Conservation (phyloP, 1,140 invertebrate species). For the Lepidotrigona ventralis region DNA sequence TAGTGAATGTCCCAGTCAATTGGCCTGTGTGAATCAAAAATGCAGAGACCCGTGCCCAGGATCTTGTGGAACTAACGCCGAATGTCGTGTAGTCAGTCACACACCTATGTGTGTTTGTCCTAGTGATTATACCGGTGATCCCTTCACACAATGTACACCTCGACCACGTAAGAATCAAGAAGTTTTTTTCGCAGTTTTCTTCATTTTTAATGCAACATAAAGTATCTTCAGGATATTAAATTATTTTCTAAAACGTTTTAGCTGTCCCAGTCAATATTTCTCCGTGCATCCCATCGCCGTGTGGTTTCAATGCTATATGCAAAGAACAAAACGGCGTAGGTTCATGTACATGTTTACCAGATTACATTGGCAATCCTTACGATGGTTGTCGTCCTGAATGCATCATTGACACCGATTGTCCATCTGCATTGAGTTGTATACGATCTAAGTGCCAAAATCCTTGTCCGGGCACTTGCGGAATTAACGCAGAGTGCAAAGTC, state of each 20-base stretch:
- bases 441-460: slow-evolving; percentile 81
- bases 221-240: not conserved
- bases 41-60: slow-evolving; percentile 82
- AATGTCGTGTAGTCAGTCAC: slow-evolving; percentile 85
- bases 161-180: slow-evolving; percentile 45
- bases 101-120: slow-evolving; percentile 84
- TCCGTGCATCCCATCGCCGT: slow-evolving; percentile 85
- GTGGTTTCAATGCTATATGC: slow-evolving; percentile 88
- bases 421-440: slow-evolving; percentile 79
- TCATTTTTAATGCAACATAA: not conserved
- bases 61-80: slow-evolving; percentile 81
- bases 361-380: slow-evolving; percentile 80
- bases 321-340: slow-evolving; percentile 87
- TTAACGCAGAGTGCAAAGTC: slow-evolving; percentile 79
- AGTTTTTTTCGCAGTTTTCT: not conserved
- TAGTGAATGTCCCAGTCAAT: slow-evolving; percentile 79
- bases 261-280: slow-evolving; percentile 36
- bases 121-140: slow-evolving; percentile 85
- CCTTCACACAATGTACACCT: slow-evolving; percentile 83
- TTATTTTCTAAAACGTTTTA: not conserved
- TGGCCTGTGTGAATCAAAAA: slow-evolving; percentile 82
- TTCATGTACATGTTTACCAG: slow-evolving; percentile 84
- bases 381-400: slow-evolving; percentile 79
- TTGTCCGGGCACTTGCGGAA: slow-evolving; percentile 81
- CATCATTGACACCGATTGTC: slow-evolving; percentile 78